Evolutionary conservation across 2,888 invertebrate genomes (phyloP), one percentile per base, ranked within the genome.

Genomic region (Tuberolachnus salignus): DNA sequence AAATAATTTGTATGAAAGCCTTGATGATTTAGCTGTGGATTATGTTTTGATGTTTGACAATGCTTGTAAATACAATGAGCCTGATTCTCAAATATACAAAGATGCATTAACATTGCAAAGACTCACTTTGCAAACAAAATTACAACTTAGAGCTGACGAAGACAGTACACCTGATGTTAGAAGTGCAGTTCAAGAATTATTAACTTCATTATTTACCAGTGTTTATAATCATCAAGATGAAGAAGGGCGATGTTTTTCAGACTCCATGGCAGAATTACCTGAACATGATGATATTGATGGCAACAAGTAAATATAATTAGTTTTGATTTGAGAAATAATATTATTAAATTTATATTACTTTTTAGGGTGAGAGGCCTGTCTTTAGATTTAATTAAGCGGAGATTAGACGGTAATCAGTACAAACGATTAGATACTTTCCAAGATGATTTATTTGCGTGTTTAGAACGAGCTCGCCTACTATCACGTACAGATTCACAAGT

Each of bases 31-130:
- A 72, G 92, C 94, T 0, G 90, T 92, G 0, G 98, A 98, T 86
- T 92, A 98, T 83, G 90, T 94, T 83, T 87, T 95, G 69, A 97
- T 98, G 95, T 93, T 97, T 83, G 95, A 95, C 84, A 98, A 98
- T 85, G 97, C 98, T 1, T 97, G 96, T 88, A 96, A 95, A 85
- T 98, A 95, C 85, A 98, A 98, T 85, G 98, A 98, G 84, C 97
- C 98, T 0, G 97, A 97, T 84, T 97, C 97, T 0, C 94, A 95
- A 86, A 95, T 98, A 82, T 98, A 97, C 85, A 97, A 97, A 89
- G 98, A 98, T 86, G 97, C 98, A 0, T 87, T 98, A 83, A 92
- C 95, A 34, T 86, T 99, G 83, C 98, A 98, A 86, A 89, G 95
- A 82, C 89, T 98, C 70, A 94, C 96, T 80, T 87, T 98, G 82